Percentiles rank a stretch among this genome's conserved stretches.
These are phyloP conservation scores for Sesamia nonagrioides DNA, from an alignment of 1,140 invertebrate genomes.

Conservation along the genomic window DNA sequence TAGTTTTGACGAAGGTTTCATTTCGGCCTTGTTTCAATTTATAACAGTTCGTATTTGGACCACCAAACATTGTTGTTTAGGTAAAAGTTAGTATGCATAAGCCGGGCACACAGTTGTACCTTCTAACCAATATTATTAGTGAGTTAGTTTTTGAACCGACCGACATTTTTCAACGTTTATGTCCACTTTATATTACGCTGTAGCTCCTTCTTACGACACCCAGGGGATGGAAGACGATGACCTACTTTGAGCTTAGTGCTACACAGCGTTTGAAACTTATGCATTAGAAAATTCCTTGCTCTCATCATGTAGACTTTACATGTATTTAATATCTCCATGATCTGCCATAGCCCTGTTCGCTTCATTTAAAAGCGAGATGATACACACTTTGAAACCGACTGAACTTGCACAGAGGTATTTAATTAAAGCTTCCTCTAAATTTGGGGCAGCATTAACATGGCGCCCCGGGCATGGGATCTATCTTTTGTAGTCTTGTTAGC, in stretches of 20 bases:
- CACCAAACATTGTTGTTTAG: neutral
- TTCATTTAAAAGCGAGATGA: slow-evolving; percentile 38
- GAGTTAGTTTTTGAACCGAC: slow-evolving; percentile 11
- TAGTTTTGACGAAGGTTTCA: slow-evolving; percentile 37
- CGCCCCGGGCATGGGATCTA: slow-evolving; percentile 31
- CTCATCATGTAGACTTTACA: neutral
- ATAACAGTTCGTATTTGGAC: neutral
- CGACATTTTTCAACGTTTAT: slow-evolving; percentile 25
- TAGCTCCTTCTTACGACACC: slow-evolving; percentile 37
- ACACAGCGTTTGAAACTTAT: slow-evolving; percentile 33
- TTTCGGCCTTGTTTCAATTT: slow-evolving; percentile 29
- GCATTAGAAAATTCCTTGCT: slow-evolving; percentile 24
- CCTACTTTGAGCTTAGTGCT: slow-evolving; percentile 33
- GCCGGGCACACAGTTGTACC: neutral
- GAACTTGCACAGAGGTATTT: slow-evolving; percentile 44
- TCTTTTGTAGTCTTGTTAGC: slow-evolving; percentile 47
- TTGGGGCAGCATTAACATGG: slow-evolving; percentile 38
- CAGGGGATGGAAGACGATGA: slow-evolving; percentile 33
- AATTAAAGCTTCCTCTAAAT: slow-evolving; percentile 44
- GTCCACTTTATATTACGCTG: slow-evolving; percentile 31
- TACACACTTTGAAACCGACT: slow-evolving; percentile 16
- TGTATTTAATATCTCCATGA: neutral
- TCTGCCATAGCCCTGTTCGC: neutral
- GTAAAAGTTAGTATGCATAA: slow-evolving; percentile 14
- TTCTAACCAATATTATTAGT: slow-evolving; percentile 17